These are phyloP conservation scores for Danaus melanippus DNA, from an alignment of 1,140 invertebrate genomes.

Conservation along the genomic window DNA sequence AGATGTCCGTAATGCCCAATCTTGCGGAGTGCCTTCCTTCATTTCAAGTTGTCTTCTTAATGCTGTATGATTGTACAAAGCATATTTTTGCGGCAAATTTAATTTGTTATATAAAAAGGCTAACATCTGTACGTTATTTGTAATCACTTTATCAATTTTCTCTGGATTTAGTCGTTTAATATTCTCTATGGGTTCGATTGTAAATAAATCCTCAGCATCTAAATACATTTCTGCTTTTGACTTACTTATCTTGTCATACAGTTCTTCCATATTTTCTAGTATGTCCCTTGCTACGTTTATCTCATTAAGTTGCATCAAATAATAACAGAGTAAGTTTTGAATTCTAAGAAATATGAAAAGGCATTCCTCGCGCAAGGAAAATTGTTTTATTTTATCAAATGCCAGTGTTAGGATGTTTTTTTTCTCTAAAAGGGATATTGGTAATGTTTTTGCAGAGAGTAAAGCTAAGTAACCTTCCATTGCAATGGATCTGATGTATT, in stretches of 20 bases:
- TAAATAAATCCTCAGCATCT: slow-evolving; percentile 57
- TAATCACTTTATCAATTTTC: slow-evolving; percentile 67
- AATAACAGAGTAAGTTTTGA: slow-evolving; percentile 62
- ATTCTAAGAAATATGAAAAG: slow-evolving; percentile 55
- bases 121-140: slow-evolving; percentile 70
- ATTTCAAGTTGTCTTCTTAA: slow-evolving; percentile 75
- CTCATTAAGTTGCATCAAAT: slow-evolving; percentile 53
- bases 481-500: slow-evolving; percentile 42
- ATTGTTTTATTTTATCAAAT: slow-evolving; percentile 49
- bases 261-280: slow-evolving; percentile 51
- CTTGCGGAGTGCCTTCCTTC: slow-evolving; percentile 73
- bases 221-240: slow-evolving; percentile 38
- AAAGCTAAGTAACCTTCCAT: slow-evolving; percentile 57
- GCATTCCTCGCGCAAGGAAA: slow-evolving; percentile 41
- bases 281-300: slow-evolving; percentile 38
- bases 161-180: slow-evolving; percentile 49
- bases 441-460: slow-evolving; percentile 47
- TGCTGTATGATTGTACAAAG: slow-evolving; percentile 75
- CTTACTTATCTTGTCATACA: slow-evolving; percentile 52
- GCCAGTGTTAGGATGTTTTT: slow-evolving; percentile 39
- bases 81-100: slow-evolving; percentile 65
- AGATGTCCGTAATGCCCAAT: slow-evolving; percentile 77
- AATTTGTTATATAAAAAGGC: slow-evolving; percentile 67
- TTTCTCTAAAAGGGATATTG: slow-evolving; percentile 44
- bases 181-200: slow-evolving; percentile 29